Conservation (phyloP, 2,888 invertebrate species). For the Tenthredo amoena region DNA sequence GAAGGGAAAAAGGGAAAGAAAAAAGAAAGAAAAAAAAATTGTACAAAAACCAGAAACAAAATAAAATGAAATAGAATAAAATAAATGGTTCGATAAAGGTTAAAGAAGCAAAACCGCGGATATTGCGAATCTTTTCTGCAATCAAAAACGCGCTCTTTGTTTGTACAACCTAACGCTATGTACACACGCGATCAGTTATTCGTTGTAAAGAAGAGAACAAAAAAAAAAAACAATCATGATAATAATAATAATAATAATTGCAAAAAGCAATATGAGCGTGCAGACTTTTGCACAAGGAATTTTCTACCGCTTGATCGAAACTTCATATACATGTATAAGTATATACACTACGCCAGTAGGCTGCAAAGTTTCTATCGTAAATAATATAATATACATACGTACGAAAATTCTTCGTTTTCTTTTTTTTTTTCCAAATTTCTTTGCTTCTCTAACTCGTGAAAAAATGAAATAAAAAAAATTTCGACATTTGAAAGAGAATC, state of each 20-base stretch:
- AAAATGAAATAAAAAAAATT: not conserved
- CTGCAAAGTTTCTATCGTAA: no score
- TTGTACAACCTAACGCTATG: constrained; percentile 39
- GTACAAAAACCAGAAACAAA: no score
- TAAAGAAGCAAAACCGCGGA: not conserved
- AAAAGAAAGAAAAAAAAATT: not conserved
- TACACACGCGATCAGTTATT: constrained; percentile 8
- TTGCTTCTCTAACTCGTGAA: no score
- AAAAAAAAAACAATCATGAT: not conserved
- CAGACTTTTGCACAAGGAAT: not conserved
- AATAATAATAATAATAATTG: not conserved
- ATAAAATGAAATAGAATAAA: not conserved
- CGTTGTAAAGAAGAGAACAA: not conserved
- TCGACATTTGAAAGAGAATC: not conserved
- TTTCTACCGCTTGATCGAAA: not conserved
- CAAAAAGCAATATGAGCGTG: not conserved
- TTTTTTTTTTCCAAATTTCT: not conserved
- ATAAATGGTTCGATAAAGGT: not conserved
- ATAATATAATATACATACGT: no score
- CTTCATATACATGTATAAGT: not conserved
- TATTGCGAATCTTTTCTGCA: constrained; percentile 24
- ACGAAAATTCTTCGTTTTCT: no score
- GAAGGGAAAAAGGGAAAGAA: not conserved
- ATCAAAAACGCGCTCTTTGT: constrained; percentile 31
- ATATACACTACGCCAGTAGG: no score